Evolutionary conservation across 2,888 invertebrate species (phyloP).

Genomic region (Chrysolina haemoptera): DNA sequence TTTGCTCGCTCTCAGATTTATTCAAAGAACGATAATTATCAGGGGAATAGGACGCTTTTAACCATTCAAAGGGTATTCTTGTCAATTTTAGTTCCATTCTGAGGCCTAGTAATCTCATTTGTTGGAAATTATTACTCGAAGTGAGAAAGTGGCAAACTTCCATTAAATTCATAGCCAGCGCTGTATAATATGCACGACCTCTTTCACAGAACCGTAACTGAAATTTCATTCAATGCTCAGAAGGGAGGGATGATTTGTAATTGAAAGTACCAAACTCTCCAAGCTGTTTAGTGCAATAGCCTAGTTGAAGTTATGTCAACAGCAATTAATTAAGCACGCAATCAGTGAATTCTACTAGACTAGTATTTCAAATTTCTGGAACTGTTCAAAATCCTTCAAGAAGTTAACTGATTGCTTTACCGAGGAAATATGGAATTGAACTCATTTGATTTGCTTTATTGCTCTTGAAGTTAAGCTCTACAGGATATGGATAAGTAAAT

Average conservation of each 20-base stretch:
- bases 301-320: background rate
- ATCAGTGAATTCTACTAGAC: background rate
- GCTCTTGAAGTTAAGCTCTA: too few species aligned
- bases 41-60: slow-evolving; percentile 11
- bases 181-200: slow-evolving; percentile 1
- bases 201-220: slow-evolving; percentile 3
- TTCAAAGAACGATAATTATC: slow-evolving; percentile 14
- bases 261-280: background rate
- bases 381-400: too few species aligned
- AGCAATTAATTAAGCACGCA: background rate
- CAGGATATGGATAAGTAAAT: too few species aligned
- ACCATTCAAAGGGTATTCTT: slow-evolving; percentile 10
- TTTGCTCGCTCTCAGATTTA: background rate
- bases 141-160: slow-evolving; percentile 22
- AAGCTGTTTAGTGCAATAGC: background rate
- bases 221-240: background rate
- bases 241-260: background rate
- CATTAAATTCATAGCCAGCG: slow-evolving; percentile 17
- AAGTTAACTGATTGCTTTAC: too few species aligned
- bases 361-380: background rate
- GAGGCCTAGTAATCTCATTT: slow-evolving; percentile 22
- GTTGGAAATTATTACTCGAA: slow-evolving; percentile 19
- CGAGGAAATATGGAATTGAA: too few species aligned
- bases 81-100: slow-evolving; percentile 19
- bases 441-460: too few species aligned